A percentile compares a stretch with the other conserved stretches of the same genome.
Evolutionary conservation across 2,113 vertebrate genomes (phyloP).

Genomic region (Ictalurus furcatus): DNA sequence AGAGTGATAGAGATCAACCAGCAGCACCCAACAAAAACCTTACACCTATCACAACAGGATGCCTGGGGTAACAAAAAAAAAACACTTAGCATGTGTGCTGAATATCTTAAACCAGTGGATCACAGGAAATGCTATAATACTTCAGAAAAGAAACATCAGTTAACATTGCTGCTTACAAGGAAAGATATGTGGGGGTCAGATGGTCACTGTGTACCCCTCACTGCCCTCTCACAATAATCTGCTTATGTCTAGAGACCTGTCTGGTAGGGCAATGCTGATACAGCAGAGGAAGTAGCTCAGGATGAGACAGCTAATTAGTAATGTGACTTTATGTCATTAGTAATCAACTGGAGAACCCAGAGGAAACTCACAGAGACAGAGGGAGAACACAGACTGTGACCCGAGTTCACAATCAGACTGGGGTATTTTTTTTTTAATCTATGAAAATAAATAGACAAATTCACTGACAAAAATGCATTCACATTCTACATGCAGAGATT

Average conservation of each 20-base stretch:
- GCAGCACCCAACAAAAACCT: constrained; percentile 8
- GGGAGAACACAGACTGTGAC: neutral
- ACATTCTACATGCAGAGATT: neutral
- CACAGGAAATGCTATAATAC: neutral
- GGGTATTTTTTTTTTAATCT: neutral
- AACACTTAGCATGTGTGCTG: neutral
- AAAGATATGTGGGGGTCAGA: constrained; percentile 28
- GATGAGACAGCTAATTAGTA: constrained; percentile 1
- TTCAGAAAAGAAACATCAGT: neutral
- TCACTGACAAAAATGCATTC: neutral
- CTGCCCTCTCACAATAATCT: constrained; percentile 59
- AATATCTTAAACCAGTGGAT: neutral
- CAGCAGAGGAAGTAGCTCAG: neutral
- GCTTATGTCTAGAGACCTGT: constrained; percentile 64
- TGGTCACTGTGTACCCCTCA: constrained; percentile 26
- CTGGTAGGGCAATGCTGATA: neutral
- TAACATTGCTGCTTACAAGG: neutral
- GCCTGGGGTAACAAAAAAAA: neutral
- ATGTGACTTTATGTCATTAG: neutral
- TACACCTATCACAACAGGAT: neutral
- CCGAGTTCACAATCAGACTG: neutral
- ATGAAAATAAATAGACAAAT: neutral
- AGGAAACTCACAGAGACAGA: neutral
- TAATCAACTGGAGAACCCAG: neutral
- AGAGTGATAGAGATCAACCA: constrained; percentile 31